These are phyloP conservation scores for Suillia variegata DNA, from an alignment of 2,888 invertebrate genomes.

Conservation along the genomic window DNA sequence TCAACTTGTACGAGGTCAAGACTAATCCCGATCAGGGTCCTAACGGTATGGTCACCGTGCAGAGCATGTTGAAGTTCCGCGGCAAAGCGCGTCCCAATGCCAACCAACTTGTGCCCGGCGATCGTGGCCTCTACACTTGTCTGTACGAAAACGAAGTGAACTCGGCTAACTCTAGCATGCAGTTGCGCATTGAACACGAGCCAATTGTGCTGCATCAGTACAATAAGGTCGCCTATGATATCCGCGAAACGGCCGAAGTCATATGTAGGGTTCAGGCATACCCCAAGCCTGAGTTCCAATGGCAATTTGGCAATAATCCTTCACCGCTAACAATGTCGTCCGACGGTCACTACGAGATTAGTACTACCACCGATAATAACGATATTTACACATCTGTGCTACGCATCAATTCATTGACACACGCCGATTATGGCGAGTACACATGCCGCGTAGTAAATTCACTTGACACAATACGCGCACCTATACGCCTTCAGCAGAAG, in stretches of 20 bases:
- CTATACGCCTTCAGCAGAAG: conserved; percentile 82
- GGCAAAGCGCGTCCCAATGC: conserved; percentile 78
- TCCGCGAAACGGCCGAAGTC: conserved; percentile 83
- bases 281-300: conserved; percentile 91
- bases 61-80: conserved; percentile 79
- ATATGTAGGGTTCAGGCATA: conserved; percentile 89
- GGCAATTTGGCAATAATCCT: conserved; percentile 80
- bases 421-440: conserved; percentile 91
- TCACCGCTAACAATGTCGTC: conserved; percentile 78
- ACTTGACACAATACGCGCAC: conserved; percentile 76
- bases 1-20: conserved; percentile 80
- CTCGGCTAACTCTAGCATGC: conserved; percentile 86
- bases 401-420: conserved; percentile 73
- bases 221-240: conserved; percentile 86
- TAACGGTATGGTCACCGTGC: conserved; percentile 80
- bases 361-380: conserved; percentile 79
- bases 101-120: conserved; percentile 80
- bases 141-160: conserved; percentile 89
- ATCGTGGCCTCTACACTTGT: conserved; percentile 87
- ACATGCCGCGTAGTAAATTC: conserved; percentile 86
- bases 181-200: conserved; percentile 88
- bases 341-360: conserved; percentile 85
- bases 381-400: conserved; percentile 85
- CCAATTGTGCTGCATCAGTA: conserved; percentile 86
- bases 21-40: conserved; percentile 78